A percentile compares a stretch with the other conserved stretches of the same genome.
Conservation (phyloP, 1,140 invertebrate genomes). For the Ceratina australensis region DNA sequence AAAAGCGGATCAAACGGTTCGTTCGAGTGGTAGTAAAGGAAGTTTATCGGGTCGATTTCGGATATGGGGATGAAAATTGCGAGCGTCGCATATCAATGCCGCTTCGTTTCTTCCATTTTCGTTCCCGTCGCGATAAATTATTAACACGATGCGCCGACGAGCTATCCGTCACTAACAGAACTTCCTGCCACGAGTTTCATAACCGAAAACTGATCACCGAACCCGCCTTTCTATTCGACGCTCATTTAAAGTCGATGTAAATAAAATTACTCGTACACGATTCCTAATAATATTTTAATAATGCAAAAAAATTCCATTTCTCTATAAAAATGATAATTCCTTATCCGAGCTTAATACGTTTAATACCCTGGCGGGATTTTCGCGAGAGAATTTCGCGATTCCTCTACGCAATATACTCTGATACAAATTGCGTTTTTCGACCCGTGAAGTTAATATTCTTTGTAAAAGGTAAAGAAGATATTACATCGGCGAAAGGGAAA, state of each 20-base stretch:
- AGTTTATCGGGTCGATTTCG: slow-evolving; percentile 43
- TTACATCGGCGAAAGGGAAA: not conserved
- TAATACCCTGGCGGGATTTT: not conserved
- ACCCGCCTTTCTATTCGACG: not conserved
- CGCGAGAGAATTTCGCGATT: not conserved
- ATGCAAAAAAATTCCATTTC: not conserved
- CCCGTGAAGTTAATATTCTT: not conserved
- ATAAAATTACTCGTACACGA: not conserved
- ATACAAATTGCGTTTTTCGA: not conserved
- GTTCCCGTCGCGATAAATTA: slow-evolving; percentile 41
- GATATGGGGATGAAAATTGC: slow-evolving; percentile 28
- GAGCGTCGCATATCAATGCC: not conserved
- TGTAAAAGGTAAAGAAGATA: not conserved
- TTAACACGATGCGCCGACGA: slow-evolving; percentile 37
- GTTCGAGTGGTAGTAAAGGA: slow-evolving; percentile 10
- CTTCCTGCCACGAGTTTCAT: slow-evolving; percentile 22
- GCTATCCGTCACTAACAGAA: slow-evolving; percentile 48
- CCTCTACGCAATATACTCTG: not conserved
- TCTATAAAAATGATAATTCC: not conserved
- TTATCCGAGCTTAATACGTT: not conserved
- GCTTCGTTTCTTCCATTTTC: slow-evolving; percentile 46
- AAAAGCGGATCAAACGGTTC: not conserved
- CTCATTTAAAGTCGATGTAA: too few species aligned
- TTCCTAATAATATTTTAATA: not conserved
- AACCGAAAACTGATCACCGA: slow-evolving; percentile 2